A percentile compares a stretch with the other conserved stretches of the same genome.
phyloP scores from a whole-genome alignment of 92 coral and sea anemone species.

The Micromussa lordhowensis region DNA sequence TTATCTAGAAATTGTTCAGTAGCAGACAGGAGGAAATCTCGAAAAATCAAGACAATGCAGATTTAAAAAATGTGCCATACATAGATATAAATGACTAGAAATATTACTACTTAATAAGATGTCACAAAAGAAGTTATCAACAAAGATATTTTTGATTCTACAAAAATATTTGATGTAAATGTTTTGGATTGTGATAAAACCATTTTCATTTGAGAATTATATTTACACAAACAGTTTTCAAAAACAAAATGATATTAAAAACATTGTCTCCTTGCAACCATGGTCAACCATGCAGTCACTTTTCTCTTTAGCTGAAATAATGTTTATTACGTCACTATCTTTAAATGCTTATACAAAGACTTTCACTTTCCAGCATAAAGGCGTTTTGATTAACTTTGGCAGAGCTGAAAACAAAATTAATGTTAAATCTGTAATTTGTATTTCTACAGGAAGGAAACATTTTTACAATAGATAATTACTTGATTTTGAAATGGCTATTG shows the following conservation, averaged over 20 bases:
- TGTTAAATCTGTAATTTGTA: neutral
- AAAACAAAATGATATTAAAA: neutral
- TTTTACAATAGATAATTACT: neutral
- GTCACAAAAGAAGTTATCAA: neutral
- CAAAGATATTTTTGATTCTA: neutral
- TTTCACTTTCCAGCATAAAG: neutral
- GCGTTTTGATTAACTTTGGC: neutral
- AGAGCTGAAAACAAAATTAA: neutral
- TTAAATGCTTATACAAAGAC: neutral
- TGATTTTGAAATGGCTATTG: neutral
- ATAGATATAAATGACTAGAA: neutral
- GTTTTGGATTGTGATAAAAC: neutral
- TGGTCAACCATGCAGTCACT: neutral
- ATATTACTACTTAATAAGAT: neutral
- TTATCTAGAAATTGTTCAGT: neutral
- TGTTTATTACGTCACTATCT: neutral
- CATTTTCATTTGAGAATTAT: neutral
- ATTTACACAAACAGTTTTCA: slow-evolving; percentile 4
- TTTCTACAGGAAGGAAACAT: neutral
- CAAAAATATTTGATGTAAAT: neutral
- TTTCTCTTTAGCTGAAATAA: neutral
- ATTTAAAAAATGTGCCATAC: neutral
- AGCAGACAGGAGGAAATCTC: neutral
- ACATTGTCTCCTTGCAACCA: neutral
- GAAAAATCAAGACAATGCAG: neutral